phyloP scores from a whole-genome alignment of 2,113 vertebrate genomes.

The Anas platyrhynchos region DNA sequence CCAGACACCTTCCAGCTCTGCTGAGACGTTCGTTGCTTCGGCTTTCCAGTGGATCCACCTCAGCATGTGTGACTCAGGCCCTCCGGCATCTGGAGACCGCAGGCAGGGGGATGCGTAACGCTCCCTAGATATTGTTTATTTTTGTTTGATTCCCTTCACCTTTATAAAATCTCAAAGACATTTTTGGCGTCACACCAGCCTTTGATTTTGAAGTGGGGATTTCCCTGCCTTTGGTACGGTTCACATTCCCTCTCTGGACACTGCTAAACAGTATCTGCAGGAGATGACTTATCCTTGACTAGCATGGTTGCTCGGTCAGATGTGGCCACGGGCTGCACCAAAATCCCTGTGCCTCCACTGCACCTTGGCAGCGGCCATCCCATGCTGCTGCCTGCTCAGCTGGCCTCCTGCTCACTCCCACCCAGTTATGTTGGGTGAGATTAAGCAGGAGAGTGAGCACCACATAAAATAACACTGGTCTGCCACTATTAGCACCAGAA shows the following conservation, averaged over 20 bases:
- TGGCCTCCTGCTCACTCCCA: background rate
- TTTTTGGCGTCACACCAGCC: background rate
- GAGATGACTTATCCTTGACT: background rate
- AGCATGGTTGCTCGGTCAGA: background rate
- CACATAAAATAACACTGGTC: background rate
- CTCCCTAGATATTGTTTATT: background rate
- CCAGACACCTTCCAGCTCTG: conserved; percentile 17
- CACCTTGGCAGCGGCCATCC: rapidly evolving
- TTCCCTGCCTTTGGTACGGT: background rate
- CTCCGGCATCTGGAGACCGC: background rate
- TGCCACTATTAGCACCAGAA: background rate
- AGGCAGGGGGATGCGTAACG: background rate
- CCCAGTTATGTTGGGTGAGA: background rate
- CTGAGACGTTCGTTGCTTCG: rapidly evolving
- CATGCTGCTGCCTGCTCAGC: background rate
- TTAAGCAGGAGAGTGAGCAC: background rate
- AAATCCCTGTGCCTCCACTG: background rate
- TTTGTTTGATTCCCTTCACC: background rate
- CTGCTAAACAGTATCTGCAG: conserved; percentile 4
- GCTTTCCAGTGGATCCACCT: background rate
- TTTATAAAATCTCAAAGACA: background rate
- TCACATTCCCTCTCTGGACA: background rate
- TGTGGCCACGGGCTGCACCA: background rate
- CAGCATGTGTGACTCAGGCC: background rate
- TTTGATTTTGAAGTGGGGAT: conserved; percentile 36